These are phyloP conservation scores for Metalampra italica DNA, from an alignment of 2,888 invertebrate genomes.

Conservation along the genomic window DNA sequence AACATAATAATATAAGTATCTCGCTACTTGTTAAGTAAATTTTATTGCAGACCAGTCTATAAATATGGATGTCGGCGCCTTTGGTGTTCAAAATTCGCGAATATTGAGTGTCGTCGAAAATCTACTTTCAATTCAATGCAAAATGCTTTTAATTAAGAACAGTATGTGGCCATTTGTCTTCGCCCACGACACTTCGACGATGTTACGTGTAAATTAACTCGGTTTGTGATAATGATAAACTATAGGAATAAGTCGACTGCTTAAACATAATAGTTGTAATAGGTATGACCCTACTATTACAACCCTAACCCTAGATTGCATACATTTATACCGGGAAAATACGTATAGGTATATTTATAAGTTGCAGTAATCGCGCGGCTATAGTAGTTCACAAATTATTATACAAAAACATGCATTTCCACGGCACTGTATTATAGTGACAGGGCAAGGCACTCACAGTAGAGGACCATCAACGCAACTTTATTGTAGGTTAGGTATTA, in stretches of 20 bases:
- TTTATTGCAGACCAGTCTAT: slow-evolving; percentile 11
- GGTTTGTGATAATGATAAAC: background rate
- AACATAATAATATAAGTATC: background rate
- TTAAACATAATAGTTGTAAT: too few relatives aligned
- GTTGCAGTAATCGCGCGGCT: too few relatives aligned
- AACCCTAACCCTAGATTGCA: too few relatives aligned
- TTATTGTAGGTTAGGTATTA: too few relatives aligned
- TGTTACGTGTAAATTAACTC: background rate
- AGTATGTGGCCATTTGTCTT: slow-evolving; percentile 29
- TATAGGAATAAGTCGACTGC: background rate
- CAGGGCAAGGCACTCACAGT: too few relatives aligned
- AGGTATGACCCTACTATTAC: too few relatives aligned
- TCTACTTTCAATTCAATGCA: slow-evolving; percentile 21
- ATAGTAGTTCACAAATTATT: too few relatives aligned
- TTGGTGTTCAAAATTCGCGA: slow-evolving; percentile 12
- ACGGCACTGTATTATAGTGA: too few relatives aligned
- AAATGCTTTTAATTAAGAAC: slow-evolving; percentile 29
- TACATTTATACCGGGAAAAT: too few relatives aligned
- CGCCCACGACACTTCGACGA: slow-evolving; percentile 28
- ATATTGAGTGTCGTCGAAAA: slow-evolving; percentile 10
- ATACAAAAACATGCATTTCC: too few relatives aligned
- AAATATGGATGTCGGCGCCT: slow-evolving; percentile 11
- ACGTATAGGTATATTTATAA: too few relatives aligned
- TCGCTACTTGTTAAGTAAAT: slow-evolving; percentile 10
- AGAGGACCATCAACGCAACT: too few relatives aligned